These are phyloP conservation scores for Hemiscyllium ocellatum DNA, from an alignment of 2,113 vertebrate species.

Conservation along the genomic window DNA sequence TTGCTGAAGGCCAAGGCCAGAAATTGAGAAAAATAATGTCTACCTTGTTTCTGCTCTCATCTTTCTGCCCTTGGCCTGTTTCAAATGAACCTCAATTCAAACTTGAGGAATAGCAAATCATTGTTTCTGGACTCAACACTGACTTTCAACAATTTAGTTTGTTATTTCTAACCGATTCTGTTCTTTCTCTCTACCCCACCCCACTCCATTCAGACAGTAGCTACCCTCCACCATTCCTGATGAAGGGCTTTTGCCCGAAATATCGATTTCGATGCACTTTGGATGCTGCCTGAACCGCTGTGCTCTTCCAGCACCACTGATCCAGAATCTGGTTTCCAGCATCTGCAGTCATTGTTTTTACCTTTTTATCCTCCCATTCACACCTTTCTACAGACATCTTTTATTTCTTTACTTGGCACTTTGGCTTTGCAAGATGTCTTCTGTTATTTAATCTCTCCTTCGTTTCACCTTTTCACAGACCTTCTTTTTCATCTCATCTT, in stretches of 20 bases:
- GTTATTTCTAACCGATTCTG: background rate
- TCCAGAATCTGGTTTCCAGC: too few species aligned
- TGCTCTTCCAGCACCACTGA: too few species aligned
- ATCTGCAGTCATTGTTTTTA: too few species aligned
- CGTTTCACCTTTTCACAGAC: background rate
- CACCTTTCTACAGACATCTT: background rate
- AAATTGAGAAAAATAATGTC: too few species aligned
- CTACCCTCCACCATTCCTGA: too few species aligned
- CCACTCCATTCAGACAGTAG: background rate
- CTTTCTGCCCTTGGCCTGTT: background rate
- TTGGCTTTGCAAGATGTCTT: background rate
- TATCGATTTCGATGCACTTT: too few species aligned
- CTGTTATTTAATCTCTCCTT: background rate
- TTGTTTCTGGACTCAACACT: background rate
- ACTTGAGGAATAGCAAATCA: background rate
- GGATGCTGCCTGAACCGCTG: too few species aligned
- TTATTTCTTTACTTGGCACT: background rate
- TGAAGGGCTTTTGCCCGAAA: too few species aligned
- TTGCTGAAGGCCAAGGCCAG: too few species aligned
- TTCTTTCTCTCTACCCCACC: background rate
- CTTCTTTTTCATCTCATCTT: background rate
- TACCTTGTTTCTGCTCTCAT: too few species aligned
- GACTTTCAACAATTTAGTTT: background rate
- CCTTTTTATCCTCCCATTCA: background rate
- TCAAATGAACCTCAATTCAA: background rate